Conservation (phyloP, 2,113 vertebrate species). For the Todiramphus chloris region DNA sequence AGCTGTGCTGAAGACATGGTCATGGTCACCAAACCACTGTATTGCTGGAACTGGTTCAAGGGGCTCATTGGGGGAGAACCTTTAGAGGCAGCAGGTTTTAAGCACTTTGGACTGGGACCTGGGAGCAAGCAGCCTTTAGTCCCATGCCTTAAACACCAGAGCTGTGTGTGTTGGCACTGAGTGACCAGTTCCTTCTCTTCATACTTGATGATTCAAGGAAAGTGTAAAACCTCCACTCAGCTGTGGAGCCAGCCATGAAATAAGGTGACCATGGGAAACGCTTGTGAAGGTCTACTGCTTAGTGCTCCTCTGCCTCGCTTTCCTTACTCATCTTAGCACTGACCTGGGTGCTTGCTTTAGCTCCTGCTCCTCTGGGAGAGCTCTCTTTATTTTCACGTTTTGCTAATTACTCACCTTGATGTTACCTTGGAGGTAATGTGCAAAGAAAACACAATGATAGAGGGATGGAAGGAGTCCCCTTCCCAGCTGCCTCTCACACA, state of each 20-base stretch:
- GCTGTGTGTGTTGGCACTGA: background rate
- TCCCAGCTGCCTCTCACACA: background rate
- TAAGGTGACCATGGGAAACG: background rate
- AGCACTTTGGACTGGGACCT: accelerated
- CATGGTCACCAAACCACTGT: accelerated
- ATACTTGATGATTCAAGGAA: accelerated
- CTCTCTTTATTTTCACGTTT: background rate
- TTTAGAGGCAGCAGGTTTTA: background rate
- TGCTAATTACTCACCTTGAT: background rate
- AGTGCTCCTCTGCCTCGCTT: background rate
- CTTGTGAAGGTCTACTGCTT: accelerated
- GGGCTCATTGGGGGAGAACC: accelerated
- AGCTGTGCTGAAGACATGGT: background rate
- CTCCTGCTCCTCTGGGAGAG: background rate
- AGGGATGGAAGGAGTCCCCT: background rate
- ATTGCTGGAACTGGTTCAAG: background rate
- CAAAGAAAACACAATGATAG: background rate
- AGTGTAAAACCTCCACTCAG: background rate
- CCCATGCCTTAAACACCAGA: accelerated
- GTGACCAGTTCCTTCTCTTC: background rate
- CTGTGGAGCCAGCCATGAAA: accelerated
- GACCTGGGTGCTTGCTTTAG: accelerated
- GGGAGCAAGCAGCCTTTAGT: background rate
- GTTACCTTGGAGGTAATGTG: background rate
- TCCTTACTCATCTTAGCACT: accelerated